A percentile compares a stretch with the other conserved stretches of the same genome.
Conservation (phyloP, 2,113 vertebrate genomes). For the Corythaixoides concolor region DNA sequence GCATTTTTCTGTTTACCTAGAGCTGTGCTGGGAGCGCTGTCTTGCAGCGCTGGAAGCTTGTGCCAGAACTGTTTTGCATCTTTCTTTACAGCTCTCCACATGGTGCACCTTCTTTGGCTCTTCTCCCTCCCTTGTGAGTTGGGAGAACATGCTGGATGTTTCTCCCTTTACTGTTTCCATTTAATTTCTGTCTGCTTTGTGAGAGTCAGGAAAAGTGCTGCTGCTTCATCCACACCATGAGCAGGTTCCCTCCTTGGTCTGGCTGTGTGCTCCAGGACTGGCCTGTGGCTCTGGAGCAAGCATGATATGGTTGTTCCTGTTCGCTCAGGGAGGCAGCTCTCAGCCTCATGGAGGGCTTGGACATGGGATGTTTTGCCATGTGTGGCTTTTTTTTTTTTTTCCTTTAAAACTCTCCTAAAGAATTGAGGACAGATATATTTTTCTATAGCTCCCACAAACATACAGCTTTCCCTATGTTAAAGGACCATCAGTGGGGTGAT, state of each 20-base stretch:
- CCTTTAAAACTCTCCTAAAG: background rate
- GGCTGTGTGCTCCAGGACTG: background rate
- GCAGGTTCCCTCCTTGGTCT: background rate
- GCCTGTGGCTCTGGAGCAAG: background rate
- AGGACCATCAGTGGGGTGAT: background rate
- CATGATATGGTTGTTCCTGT: fast-evolving
- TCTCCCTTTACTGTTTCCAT: background rate
- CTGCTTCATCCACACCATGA: background rate
- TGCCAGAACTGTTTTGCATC: background rate
- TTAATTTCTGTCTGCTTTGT: background rate
- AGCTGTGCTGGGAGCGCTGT: background rate
- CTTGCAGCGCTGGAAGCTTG: background rate
- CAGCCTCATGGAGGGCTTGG: fast-evolving
- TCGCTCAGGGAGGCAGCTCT: background rate
- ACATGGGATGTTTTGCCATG: fast-evolving
- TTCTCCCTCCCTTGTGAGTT: background rate
- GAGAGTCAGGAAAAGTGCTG: background rate
- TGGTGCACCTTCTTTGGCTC: background rate
- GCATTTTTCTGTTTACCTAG: background rate
- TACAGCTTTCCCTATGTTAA: background rate
- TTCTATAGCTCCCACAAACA: background rate
- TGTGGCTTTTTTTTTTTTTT: background rate
- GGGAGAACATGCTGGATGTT: background rate
- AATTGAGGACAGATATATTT: background rate
- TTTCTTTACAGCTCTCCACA: background rate